phyloP scores from a whole-genome alignment of 2,888 invertebrate species.

The Melieria crassipennis region DNA sequence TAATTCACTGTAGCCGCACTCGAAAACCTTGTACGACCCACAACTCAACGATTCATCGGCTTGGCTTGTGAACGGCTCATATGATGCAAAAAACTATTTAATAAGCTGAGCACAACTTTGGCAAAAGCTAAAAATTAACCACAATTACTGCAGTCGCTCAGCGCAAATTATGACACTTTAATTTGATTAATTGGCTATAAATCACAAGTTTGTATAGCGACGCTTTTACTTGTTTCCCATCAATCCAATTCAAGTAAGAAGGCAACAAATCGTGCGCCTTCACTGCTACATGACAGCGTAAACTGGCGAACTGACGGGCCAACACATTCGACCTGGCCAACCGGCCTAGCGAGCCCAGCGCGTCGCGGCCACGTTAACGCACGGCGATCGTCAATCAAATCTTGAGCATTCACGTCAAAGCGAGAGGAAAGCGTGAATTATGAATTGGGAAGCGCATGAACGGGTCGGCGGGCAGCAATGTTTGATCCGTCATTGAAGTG shows the following conservation, averaged over 20 bases:
- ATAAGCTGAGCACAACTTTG: too few species aligned
- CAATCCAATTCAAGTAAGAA: conserved; percentile 5
- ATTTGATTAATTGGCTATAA: conserved; percentile 60
- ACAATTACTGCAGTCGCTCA: conserved; percentile 29
- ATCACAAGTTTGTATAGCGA: conserved; percentile 44
- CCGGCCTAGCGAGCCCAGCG: not conserved
- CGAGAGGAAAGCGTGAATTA: conserved; percentile 36
- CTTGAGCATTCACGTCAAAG: conserved; percentile 36
- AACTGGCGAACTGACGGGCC: too few species aligned
- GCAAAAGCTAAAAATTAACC: conserved; percentile 14
- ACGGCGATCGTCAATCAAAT: conserved; percentile 38
- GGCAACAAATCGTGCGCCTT: not conserved
- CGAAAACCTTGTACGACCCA: too few species aligned
- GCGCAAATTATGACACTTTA: conserved; percentile 55
- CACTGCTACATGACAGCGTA: too few species aligned
- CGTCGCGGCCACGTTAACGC: conserved; percentile 35
- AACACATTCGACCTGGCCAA: conserved; percentile 22
- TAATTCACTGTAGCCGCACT: too few species aligned
- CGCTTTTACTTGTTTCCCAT: conserved; percentile 16
- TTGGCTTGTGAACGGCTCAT: too few species aligned
- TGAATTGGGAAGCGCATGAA: conserved; percentile 23
- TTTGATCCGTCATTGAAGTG: conserved; percentile 26
- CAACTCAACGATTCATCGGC: too few species aligned
- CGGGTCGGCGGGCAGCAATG: not conserved
- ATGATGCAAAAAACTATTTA: too few species aligned